Conservation (phyloP, 2,888 invertebrate species). For the Sceliomorpha sp. region DNA sequence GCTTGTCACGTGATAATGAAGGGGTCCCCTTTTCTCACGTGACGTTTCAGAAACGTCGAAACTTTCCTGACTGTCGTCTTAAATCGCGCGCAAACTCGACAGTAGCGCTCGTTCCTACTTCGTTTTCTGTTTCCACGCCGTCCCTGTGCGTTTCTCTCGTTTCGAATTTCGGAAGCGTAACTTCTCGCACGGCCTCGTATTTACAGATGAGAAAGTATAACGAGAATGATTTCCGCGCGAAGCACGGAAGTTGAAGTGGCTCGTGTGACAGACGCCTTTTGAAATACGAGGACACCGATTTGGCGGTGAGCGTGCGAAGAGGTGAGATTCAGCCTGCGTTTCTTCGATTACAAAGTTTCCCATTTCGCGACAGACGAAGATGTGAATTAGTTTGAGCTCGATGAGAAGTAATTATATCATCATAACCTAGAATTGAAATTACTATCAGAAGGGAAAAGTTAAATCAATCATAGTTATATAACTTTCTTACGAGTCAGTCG, state of each 20-base stretch:
- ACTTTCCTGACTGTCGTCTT: conserved; percentile 42
- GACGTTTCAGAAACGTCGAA: conserved; percentile 34
- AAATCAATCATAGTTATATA: no score
- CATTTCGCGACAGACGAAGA: conserved; percentile 17
- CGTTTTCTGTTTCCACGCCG: conserved; percentile 25
- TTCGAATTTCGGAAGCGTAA: conserved; percentile 33
- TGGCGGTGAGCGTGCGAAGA: conserved; percentile 12
- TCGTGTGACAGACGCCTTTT: conserved; percentile 28
- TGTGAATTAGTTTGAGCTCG: conserved; percentile 15
- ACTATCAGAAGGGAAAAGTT: background rate
- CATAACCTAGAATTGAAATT: conserved; percentile 10
- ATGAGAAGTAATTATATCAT: conserved; percentile 20
- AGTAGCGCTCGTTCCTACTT: conserved; percentile 6
- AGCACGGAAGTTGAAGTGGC: conserved; percentile 15
- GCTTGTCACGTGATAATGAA: conserved; percentile 31
- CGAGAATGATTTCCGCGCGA: conserved; percentile 3
- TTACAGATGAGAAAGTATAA: conserved; percentile 33
- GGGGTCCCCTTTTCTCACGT: conserved; percentile 34
- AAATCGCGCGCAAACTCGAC: conserved; percentile 19
- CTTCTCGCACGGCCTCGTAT: conserved; percentile 35
- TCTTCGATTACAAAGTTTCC: conserved; percentile 25
- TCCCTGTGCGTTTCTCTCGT: conserved; percentile 18
- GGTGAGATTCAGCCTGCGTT: conserved; percentile 18
- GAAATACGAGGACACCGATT: conserved; percentile 33
- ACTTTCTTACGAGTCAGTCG: no score